phyloP scores from a whole-genome alignment of 1,140 invertebrate species.

The Planococcus citri region DNA sequence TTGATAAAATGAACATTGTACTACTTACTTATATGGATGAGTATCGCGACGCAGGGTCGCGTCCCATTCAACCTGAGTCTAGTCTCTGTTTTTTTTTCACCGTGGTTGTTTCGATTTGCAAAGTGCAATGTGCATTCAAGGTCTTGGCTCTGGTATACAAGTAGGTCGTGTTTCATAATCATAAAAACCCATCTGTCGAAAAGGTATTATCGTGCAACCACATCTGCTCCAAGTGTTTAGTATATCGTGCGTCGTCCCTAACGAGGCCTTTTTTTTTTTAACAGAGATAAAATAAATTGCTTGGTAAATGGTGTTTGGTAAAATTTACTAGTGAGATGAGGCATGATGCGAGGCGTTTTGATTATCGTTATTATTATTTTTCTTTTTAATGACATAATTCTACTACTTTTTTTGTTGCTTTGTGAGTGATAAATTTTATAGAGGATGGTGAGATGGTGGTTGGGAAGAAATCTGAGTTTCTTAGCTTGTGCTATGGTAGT shows the following conservation, averaged over 20 bases:
- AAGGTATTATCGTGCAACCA: neutral
- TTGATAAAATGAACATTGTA: too few relatives aligned
- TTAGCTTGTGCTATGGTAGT: too few relatives aligned
- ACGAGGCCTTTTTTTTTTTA: neutral
- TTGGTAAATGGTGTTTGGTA: neutral
- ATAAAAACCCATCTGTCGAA: conserved; percentile 1
- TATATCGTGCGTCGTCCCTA: neutral
- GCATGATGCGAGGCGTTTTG: neutral
- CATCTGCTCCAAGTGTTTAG: neutral
- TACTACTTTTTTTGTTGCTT: too few relatives aligned
- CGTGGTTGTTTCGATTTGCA: too few relatives aligned
- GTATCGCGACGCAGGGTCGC: neutral
- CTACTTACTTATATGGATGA: too few relatives aligned
- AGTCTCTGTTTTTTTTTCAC: neutral
- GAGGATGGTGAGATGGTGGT: too few relatives aligned
- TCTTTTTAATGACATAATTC: too few relatives aligned
- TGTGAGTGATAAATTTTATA: too few relatives aligned
- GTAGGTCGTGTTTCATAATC: neutral
- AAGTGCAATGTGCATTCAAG: neutral
- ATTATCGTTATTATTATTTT: neutral
- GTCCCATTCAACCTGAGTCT: neutral
- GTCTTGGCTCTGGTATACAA: neutral
- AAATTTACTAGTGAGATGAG: neutral
- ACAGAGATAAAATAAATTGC: neutral
- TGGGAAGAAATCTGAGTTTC: too few relatives aligned